Evolutionary conservation across 2,797 vertebrate genomes (phyloP).

Genomic region (Bothrops alternatus): DNA sequence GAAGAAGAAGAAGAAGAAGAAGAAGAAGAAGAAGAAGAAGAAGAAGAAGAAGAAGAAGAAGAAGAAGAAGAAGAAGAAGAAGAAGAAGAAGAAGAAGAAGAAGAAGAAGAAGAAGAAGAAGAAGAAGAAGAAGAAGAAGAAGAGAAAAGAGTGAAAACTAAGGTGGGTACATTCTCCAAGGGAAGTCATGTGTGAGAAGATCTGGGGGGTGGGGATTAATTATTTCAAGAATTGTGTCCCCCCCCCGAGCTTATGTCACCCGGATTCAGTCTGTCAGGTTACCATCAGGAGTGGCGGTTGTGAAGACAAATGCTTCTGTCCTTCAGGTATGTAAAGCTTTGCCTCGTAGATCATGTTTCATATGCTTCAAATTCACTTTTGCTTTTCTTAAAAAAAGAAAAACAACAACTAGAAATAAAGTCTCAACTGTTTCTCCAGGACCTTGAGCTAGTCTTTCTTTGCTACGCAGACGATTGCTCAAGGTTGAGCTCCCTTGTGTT

Average conservation of each 20-base stretch:
- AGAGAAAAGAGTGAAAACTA: conserved; percentile 65
- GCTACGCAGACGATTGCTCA: background rate
- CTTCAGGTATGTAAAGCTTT: conserved; percentile 42
- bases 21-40: conserved; percentile 49
- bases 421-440: conserved; percentile 14
- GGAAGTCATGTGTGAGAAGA: conserved; percentile 69
- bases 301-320: conserved; percentile 44
- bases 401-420: conserved; percentile 36
- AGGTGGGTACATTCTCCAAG: conserved; percentile 62
- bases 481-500: background rate
- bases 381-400: background rate
- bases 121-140: conserved; percentile 48
- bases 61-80: conserved; percentile 56
- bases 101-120: conserved; percentile 54
- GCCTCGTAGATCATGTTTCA: conserved; percentile 53
- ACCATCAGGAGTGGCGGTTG: conserved; percentile 42
- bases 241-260: conserved; percentile 58
- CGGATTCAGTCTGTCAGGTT: conserved; percentile 50
- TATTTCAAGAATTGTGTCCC: conserved; percentile 66
- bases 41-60: conserved; percentile 54
- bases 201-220: conserved; percentile 48
- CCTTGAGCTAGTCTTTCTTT: background rate
- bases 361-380: conserved; percentile 37
- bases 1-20: conserved; percentile 31
- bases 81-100: conserved; percentile 52